Base-by-base conservation (phyloP, 92 coral and sea anemone genomes). In the Actinostola sp. region DNA sequence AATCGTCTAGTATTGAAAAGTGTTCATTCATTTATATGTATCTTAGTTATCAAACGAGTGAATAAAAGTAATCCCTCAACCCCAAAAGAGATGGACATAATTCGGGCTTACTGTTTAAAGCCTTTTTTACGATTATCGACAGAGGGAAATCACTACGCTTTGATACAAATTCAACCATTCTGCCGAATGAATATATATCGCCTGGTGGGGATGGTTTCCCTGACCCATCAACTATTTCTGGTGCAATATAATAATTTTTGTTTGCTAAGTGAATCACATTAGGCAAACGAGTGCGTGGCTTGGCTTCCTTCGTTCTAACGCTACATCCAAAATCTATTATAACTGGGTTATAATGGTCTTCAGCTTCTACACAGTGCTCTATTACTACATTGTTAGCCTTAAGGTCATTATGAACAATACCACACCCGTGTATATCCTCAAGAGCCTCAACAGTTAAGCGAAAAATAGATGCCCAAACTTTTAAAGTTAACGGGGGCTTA, bases 401-500 rank as follows among this genome's bases (percentile, higher is more conserved):
- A 28, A 75, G 13, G 43, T 75, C 66, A 28, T 67, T 61, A 48
- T 75, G 73, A 25, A 70, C 33, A 52, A 3, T 42, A 10, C 70
- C 60, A 11, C 56, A 33, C 3, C 54, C 5, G 53, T 73, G 86
- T 24, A 81, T 53, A 39, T 82, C 60, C 21, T 75, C 19, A 33
- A 73, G 66, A 12, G 86, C 80, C 23, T 77, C 68, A 14, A 79
- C 71, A n/a, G 79, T 79, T 4, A 67, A 69, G 31, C 26, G 16
- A 32, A 79, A 51, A 38, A 85, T 73, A 15, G 7, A n/a, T 32
- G 39, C 67, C 90, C 90, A 79, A 2, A 68, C 57, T 26, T 50
- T 19, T 48, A 41, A 2, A 21, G 35, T 63, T 15, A 5, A 44
- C 4, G 54, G 44, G 28, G 42, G 25, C 2, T 35, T 50, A 2